A percentile compares a stretch with the other conserved stretches of the same genome.
phyloP scores from a whole-genome alignment of 2,888 invertebrate species.

The Luperina testacea region DNA sequence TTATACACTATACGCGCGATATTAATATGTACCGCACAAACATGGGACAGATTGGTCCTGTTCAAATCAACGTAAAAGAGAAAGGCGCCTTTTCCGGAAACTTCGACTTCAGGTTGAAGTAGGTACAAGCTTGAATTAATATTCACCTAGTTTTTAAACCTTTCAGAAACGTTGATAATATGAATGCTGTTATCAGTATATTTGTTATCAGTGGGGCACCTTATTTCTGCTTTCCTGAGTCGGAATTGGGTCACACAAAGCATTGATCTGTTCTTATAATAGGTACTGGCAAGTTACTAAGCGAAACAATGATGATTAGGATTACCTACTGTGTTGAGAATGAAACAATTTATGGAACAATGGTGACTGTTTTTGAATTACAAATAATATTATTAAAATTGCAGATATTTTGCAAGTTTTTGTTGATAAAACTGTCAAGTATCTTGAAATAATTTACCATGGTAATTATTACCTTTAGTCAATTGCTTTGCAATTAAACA shows the following conservation, averaged over 20 bases:
- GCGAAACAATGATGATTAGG: slow-evolving; percentile 18
- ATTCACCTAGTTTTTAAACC: slow-evolving; percentile 15
- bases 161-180: slow-evolving; percentile 14
- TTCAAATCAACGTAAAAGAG: neutral
- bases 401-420: neutral
- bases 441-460: neutral
- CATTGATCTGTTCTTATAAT: slow-evolving; percentile 26
- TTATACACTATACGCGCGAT: neutral
- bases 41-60: neutral
- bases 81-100: neutral
- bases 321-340: neutral
- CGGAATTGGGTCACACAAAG: slow-evolving; percentile 26
- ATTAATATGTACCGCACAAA: neutral
- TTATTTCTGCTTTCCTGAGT: slow-evolving; percentile 17
- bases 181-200: neutral
- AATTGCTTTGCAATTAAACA: neutral
- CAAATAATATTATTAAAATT: slow-evolving; percentile 5
- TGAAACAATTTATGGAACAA: slow-evolving; percentile 15
- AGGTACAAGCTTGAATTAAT: neutral
- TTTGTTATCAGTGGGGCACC: neutral
- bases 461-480: neutral
- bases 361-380: slow-evolving; percentile 17
- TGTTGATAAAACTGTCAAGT: neutral
- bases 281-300: neutral
- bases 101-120: neutral